Base-by-base conservation (phyloP, 2,113 vertebrate genomes). In the Mugil cephalus region DNA sequence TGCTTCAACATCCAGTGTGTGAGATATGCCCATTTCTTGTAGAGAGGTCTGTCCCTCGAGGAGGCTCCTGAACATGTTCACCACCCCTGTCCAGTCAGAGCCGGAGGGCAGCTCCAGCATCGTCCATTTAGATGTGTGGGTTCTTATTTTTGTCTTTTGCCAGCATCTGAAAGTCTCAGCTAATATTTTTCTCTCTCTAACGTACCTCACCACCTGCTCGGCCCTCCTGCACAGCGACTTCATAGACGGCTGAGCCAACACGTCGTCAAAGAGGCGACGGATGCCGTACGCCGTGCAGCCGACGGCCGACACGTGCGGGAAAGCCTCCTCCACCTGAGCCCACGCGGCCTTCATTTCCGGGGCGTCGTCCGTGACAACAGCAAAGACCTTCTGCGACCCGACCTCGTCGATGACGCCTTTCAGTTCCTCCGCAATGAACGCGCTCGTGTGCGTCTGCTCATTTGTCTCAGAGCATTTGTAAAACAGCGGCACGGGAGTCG, bases 361-460 rank as follows among this genome's bases (percentile, higher is more conserved):
- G 5, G 55, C 56, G 6, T 85, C 68, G 13, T 90, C 77, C 1
- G 85, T 90, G 36, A 89, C 52, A 2, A 90, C 61, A 21, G 73
- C 75, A 4, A 84, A 83, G 12, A 86, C 82, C 58, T 85, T 88
- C 1, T 84, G 56, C 11, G 87, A 51, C 15, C 89, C 87, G 19
- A 87, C 73, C 61, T 90, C 78, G 38, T 73, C 78, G 63, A 89
- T 83, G 15, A 88, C 10, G 3, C 56, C 64, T 58, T 87, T 87
- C 19, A 87, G 72, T 59, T 82, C 69, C 48, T 83, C 74, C 0
- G 72, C 83, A 24, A 88, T 79, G 39, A 56, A 39, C 0, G 48
- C 9, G 47, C 70, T 69, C 5, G 46, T 4, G 24, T 56, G 15
- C 5, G 36, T 65, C 56, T 68, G 48, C 59, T 79, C 81, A 64